Evolutionary conservation across 2,113 vertebrate genomes (phyloP).

Genomic region (Fregetta grallaria): DNA sequence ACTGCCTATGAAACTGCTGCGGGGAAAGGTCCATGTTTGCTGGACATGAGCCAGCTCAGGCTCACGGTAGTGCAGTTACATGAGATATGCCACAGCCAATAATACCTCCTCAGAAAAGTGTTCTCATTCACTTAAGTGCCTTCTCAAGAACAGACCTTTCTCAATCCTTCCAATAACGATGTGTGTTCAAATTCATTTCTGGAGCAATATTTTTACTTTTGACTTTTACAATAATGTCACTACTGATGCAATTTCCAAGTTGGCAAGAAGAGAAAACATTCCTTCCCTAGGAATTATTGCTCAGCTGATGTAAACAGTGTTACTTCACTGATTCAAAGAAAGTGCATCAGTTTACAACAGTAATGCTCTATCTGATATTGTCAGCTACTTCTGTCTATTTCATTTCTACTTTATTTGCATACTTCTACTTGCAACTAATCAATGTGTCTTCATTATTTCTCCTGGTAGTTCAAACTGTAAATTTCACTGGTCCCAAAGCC

Average conservation of each 20-base stretch:
- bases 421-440: not conserved
- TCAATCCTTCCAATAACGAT: not conserved
- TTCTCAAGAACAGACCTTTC: not conserved
- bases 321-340: not conserved
- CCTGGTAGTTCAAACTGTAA: not conserved
- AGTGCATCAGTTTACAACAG: not conserved
- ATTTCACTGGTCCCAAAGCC: not conserved
- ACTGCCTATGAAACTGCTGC: not conserved
- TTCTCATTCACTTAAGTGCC: not conserved
- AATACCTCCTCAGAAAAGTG: not conserved
- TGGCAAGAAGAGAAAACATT: not conserved
- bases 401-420: not conserved
- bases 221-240: not conserved
- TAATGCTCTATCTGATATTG: not conserved
- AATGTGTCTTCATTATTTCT: not conserved
- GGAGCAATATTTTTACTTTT: not conserved
- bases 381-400: not conserved
- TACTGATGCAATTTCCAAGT: not conserved
- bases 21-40: not conserved
- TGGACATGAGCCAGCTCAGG: not conserved
- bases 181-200: not conserved
- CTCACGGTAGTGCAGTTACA: not conserved
- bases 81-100: not conserved
- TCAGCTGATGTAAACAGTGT: not conserved
- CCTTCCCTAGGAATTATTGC: not conserved